A percentile compares a stretch with the other conserved stretches of the same genome.
Evolutionary conservation across 2,113 vertebrate genomes (phyloP).

Genomic region (Myrmecophaga tridactyla): DNA sequence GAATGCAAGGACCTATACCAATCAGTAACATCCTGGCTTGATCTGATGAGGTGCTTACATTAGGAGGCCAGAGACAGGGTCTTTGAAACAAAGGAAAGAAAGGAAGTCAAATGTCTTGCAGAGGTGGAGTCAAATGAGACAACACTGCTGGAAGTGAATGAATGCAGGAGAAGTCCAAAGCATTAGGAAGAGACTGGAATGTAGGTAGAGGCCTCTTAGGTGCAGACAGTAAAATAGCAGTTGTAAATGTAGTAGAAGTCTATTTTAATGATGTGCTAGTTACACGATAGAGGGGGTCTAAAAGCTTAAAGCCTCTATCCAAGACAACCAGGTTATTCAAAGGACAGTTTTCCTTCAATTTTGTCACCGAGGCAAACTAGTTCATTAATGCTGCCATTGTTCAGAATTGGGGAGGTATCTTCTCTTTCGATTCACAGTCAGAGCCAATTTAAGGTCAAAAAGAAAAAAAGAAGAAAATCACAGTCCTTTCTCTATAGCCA

Average conservation of each 20-base stretch:
- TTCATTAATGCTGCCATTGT: not conserved
- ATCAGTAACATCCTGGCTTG: not conserved
- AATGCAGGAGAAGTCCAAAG: not conserved
- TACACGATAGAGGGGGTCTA: accelerated
- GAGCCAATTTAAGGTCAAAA: not conserved
- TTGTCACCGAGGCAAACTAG: not conserved
- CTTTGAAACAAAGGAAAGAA: not conserved
- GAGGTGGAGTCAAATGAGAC: not conserved
- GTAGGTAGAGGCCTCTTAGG: not conserved
- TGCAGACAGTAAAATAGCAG: not conserved
- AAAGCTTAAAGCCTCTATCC: not conserved
- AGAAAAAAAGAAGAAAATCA: not conserved
- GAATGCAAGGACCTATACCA: not conserved
- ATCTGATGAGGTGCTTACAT: not conserved
- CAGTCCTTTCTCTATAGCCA: not conserved
- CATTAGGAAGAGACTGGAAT: not conserved
- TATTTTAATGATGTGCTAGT: not conserved
- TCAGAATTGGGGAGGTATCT: not conserved
- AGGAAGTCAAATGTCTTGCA: not conserved
- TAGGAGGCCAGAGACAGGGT: not conserved
- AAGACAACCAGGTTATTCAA: not conserved
- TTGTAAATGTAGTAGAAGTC: not conserved
- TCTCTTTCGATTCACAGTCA: not conserved
- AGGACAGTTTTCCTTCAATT: not conserved
- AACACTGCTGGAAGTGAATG: not conserved